These are phyloP conservation scores for Drymonia ruficornis DNA, from an alignment of 2,888 invertebrate species.

Conservation along the genomic window DNA sequence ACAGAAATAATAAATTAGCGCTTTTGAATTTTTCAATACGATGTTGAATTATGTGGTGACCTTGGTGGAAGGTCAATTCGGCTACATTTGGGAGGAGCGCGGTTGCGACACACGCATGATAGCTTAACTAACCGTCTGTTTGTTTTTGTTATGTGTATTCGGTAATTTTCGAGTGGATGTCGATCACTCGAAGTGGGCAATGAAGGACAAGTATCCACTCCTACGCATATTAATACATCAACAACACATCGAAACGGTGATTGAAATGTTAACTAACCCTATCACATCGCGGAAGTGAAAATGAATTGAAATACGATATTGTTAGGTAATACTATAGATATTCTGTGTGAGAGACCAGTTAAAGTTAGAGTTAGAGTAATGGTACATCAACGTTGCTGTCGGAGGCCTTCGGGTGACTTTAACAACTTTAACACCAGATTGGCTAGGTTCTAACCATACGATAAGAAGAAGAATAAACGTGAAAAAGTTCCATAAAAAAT, in stretches of 20 bases:
- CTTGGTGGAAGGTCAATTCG: slow-evolving; percentile 76
- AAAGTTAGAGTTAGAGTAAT: too few species aligned
- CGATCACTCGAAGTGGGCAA: slow-evolving; percentile 64
- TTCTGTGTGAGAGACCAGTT: too few species aligned
- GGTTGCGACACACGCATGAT: slow-evolving; percentile 58
- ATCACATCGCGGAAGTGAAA: slow-evolving; percentile 18
- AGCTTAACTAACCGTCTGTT: slow-evolving; percentile 63
- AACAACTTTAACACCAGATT: too few species aligned
- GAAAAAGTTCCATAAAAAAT: too few species aligned
- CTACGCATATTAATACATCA: slow-evolving; percentile 48
- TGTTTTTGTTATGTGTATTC: slow-evolving; percentile 69
- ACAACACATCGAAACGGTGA: slow-evolving; percentile 31
- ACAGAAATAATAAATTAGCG: slow-evolving; percentile 78
- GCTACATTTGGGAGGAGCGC: slow-evolving; percentile 59
- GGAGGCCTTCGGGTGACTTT: too few species aligned
- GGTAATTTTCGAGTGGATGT: slow-evolving; percentile 73
- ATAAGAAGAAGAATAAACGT: too few species aligned
- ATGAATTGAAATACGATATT: slow-evolving; percentile 10
- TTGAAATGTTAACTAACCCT: slow-evolving; percentile 31
- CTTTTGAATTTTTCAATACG: slow-evolving; percentile 68
- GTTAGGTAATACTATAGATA: neutral
- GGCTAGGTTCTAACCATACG: too few species aligned
- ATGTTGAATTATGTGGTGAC: slow-evolving; percentile 58
- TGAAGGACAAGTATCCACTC: slow-evolving; percentile 61
- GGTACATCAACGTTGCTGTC: too few species aligned